Conservation (phyloP, 2,797 vertebrate species). For the Sibirionetta formosa region DNA sequence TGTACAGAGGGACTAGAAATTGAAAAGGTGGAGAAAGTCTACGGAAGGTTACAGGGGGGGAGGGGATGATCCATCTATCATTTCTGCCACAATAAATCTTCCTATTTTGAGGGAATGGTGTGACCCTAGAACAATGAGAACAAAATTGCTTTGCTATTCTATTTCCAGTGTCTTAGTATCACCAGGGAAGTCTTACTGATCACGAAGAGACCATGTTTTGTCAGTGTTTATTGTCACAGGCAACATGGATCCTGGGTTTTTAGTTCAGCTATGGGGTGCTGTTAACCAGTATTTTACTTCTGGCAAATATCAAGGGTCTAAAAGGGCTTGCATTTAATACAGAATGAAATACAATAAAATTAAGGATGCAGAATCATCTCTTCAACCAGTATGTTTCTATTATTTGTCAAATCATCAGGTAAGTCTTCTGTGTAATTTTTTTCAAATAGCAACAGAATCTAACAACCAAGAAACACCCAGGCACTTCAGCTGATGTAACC, state of each 20-base stretch:
- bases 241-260: background rate
- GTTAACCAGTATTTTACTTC: background rate
- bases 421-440: background rate
- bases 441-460: background rate
- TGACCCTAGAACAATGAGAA: slow-evolving; percentile 33
- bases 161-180: background rate
- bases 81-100: background rate
- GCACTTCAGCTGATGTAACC: background rate
- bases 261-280: background rate
- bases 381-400: background rate
- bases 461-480: background rate
- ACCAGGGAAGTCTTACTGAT: background rate
- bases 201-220: background rate
- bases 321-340: background rate
- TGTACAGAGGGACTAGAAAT: slow-evolving; percentile 47
- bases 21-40: slow-evolving; percentile 33
- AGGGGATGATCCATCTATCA: background rate
- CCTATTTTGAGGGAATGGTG: background rate
- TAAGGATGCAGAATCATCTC: background rate
- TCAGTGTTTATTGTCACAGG: background rate
- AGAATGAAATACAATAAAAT: background rate
- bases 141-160: background rate
- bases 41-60: background rate
- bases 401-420: background rate
- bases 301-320: background rate